Evolutionary conservation across 2,888 invertebrate genomes (phyloP), one percentile per base, ranked within the genome.

Genomic region (Stenotaenia linearis): DNA sequence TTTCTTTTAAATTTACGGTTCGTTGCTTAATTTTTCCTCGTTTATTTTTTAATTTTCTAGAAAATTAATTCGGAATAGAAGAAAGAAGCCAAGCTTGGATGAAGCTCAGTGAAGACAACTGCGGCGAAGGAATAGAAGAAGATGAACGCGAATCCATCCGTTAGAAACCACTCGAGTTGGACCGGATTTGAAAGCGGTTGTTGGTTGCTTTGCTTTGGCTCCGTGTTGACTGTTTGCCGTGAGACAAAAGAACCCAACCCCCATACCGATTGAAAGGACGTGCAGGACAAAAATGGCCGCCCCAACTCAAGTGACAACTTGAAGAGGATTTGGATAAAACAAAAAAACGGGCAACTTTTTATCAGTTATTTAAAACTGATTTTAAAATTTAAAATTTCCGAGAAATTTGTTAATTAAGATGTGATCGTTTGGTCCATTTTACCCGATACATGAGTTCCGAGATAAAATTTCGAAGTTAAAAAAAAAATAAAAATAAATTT

Each of bases 181-280:
- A 69, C 69, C 69, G 69, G 69, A 69, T 69, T 69, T 69, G 69
- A 69, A 69, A 69, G 69, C 69, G 23, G 69, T 25, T 69, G 69
- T 69, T 69, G 69, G 69, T n/a, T 69, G 69, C 69, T 69, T 69
- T 69, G 69, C 69, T 69, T 69, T 69, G 25, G 69, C 28, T 69
- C 28, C 69, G 69, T 69, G 69, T 69, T 69, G 69, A 69, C 69
- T 69, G 69, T 69, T 69, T 69, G 69, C 69, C 25, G 69, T 69
- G 69, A 69, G 69, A 69, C 69, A 69, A 69, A 69, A 69, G 69
- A 69, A 69, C 69, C 69, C 69, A 69, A 69, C 69, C 69, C 69
- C 69, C 28, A 28, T 25, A 69, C 69, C 69, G 69, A 69, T 25
- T 69, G 69, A 69, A 69, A 28, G 69, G 69, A 69, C 69, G 69